Conservation (phyloP, 2,888 invertebrate genomes). For the Idaea dimidiata region DNA sequence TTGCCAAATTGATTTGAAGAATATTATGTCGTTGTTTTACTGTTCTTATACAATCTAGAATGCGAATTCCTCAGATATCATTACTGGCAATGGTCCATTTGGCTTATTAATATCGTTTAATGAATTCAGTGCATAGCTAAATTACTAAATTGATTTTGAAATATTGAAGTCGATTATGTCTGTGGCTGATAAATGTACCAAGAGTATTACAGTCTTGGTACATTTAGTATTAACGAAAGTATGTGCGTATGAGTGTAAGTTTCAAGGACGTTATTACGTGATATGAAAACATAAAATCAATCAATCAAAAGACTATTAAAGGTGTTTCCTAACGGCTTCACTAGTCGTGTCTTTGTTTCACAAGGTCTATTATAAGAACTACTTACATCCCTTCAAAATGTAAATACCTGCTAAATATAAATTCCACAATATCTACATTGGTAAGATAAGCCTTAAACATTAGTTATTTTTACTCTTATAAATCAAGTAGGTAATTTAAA, state of each 20-base stretch:
- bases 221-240: background rate
- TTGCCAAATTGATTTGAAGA: no score
- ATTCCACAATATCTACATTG: no score
- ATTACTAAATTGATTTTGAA: constrained; percentile 27
- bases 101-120: constrained; percentile 13
- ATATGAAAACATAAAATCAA: background rate
- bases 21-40: no score
- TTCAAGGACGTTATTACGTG: constrained; percentile 2
- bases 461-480: no score
- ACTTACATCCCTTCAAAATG: background rate
- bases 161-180: constrained; percentile 25
- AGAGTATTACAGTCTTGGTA: background rate
- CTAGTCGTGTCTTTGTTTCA: background rate
- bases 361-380: background rate
- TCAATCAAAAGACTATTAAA: background rate
- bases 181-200: background rate
- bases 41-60: background rate
- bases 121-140: constrained; percentile 2
- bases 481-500: no score
- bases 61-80: constrained; percentile 38
- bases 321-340: background rate
- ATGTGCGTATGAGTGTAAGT: background rate
- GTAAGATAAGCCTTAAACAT: no score
- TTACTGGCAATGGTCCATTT: constrained; percentile 43
- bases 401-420: no score